Evolutionary conservation across 2,797 vertebrate genomes (phyloP), one percentile per base, ranked within the genome.

Genomic region (Hoplostethus mediterraneus): DNA sequence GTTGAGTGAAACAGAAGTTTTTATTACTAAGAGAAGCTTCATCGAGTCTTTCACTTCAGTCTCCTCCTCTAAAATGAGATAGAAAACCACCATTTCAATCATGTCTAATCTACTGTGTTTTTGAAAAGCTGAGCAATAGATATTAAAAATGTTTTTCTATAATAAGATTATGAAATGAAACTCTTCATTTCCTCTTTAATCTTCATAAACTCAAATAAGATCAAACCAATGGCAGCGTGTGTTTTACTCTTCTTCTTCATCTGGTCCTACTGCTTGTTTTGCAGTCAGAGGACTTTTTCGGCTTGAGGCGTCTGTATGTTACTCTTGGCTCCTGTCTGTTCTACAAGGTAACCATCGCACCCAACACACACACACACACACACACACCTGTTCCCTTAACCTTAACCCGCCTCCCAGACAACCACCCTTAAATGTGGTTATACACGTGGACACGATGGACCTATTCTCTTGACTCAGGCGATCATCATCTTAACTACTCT

Each of bases 221-320:
- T 3, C 33, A 33, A 33, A 33, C 33, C 33, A 5, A 5, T 33
- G 5, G 33, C 33, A 33, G 33, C 33, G 33, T 33, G 6, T 33
- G 4, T 33, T 33, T 33, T 33, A 33, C 33, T 6, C 33, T 33
- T 33, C 33, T 33, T 33, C 33, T 4, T 33, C 42, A 44, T 9
- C 42, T 10, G 42, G 9, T 44, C 70, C 64, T 3, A 0, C n/a
- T n/a, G 14, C 0, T 79, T 10, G 0, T 57, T 60, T 9, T 0
- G 10, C 86, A 99, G 98, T 97, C 98, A 4, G 98, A 99, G 91
- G 97, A 99, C 92, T 97, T 95, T 76, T 98, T 95, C 16, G 94
- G 96, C 82, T 94, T 97, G 93, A 95, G 97, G 87, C 95, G 98
- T 71, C 91, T 99, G 1, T 99, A 99, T 49, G 89, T 95, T 16